Base-by-base conservation (phyloP, 1,140 invertebrate species). In the Helicoverpa armigera region DNA sequence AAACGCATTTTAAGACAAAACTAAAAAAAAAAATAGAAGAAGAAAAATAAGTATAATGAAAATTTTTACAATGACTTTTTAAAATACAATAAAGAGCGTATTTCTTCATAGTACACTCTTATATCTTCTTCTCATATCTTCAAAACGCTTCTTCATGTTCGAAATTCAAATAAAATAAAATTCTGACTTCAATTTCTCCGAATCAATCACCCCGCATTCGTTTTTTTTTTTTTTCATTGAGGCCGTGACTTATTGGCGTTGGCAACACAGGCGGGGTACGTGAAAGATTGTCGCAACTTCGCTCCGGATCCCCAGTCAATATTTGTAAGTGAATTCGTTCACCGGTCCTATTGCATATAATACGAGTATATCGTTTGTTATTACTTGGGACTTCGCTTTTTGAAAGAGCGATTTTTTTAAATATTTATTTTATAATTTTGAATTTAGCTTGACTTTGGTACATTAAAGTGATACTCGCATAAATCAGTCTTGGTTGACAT, bases 261-360 rank as follows among this genome's bases (percentile, higher is more conserved):
- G 53, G 70, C 70, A 70, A 70, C 50, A 73, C 35, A 53, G 14
- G 29, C 48, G 29, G 70, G 70, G 69, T 7, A 73, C 43, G 70
- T 73, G 53, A 73, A 73, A 73, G 53, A 73, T 73, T 73, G 70
- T 73, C 70, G 51, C 70, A 56, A 56, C 70, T 16, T 53, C 48
- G 43, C 29, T 50, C 53, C 12, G 14, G 9, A 0, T 56, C 70
- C 51, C 53, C 51, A 70, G 23, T 73, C 51, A 73, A 73, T 73
- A 56, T 73, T 73, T 73, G 23, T 51, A 73, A 73, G 70, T 56
- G 29, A 73, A 73, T 53, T 70, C 67, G 67, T 73, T 73, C 51
- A 54, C 51, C 18, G 50, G 51, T 56, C 9, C 51, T 5, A 56
- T 35, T 3, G 29, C 56, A 56, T 29, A 31, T 23, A 72, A 54